Percentiles rank a stretch among this genome's conserved stretches.
Evolutionary conservation across 2,888 invertebrate genomes (phyloP).

Genomic region (Stramonita haemastoma): DNA sequence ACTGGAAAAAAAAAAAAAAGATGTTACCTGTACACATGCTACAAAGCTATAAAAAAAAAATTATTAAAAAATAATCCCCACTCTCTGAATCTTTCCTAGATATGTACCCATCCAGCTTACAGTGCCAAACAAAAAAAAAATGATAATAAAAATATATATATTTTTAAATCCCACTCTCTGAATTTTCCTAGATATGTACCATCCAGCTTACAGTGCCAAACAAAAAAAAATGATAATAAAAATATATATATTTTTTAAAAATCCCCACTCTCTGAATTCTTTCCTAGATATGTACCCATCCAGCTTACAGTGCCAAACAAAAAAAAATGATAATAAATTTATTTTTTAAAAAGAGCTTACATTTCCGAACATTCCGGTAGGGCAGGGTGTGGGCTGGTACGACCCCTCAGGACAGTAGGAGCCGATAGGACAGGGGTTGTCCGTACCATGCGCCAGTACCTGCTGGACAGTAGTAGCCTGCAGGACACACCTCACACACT

Average conservation of each 20-base stretch:
- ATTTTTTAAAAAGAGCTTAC: neutral
- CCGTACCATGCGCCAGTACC: slow-evolving; percentile 67
- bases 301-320: neutral
- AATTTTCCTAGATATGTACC: too few relatives aligned
- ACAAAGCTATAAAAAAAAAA: too few relatives aligned
- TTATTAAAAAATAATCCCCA: too few relatives aligned
- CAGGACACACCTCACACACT: slow-evolving; percentile 69
- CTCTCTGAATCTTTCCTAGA: too few relatives aligned
- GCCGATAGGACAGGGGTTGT: slow-evolving; percentile 65
- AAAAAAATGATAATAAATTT: neutral
- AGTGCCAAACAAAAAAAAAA: neutral
- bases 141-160: neutral
- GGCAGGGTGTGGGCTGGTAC: slow-evolving; percentile 61
- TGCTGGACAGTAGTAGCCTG: slow-evolving; percentile 74
- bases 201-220: too few relatives aligned
- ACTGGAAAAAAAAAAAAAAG: too few relatives aligned
- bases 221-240: neutral
- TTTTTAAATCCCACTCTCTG: too few relatives aligned
- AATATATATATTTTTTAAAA: too few relatives aligned
- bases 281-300: too few relatives aligned
- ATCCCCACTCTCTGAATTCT: too few relatives aligned
- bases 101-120: too few relatives aligned
- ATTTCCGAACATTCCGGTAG: slow-evolving; percentile 66
- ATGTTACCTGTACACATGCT: too few relatives aligned
- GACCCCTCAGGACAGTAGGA: slow-evolving; percentile 70